These are phyloP conservation scores for Ochlodes sylvanus DNA, from an alignment of 2,888 invertebrate genomes.

Conservation along the genomic window DNA sequence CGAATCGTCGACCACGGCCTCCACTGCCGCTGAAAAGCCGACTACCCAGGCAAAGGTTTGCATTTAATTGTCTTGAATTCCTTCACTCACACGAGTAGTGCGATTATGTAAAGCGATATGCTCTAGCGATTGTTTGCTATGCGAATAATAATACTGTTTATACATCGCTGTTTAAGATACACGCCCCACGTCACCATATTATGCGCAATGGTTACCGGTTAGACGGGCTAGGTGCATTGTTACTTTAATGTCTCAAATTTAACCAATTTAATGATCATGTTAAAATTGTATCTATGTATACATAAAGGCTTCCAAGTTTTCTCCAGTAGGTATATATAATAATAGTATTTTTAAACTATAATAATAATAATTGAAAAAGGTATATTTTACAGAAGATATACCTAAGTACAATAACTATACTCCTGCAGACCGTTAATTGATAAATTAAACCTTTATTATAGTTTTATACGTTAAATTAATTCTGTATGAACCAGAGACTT, in stretches of 20 bases:
- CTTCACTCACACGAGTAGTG: slow-evolving; percentile 29
- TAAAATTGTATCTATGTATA: slow-evolving; percentile 1
- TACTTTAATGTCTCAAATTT: slow-evolving; percentile 14
- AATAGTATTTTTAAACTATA: too few relatives aligned
- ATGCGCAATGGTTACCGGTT: slow-evolving; percentile 13
- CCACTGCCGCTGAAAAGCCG: slow-evolving; percentile 62
- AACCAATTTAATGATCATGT: not conserved
- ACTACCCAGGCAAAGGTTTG: slow-evolving; percentile 68
- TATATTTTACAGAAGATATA: too few relatives aligned
- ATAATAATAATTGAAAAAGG: too few relatives aligned
- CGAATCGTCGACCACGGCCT: slow-evolving; percentile 52
- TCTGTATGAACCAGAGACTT: too few relatives aligned
- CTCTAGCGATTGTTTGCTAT: slow-evolving; percentile 51
- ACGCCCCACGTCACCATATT: slow-evolving; percentile 22
- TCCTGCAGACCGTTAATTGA: too few relatives aligned
- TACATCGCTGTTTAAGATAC: slow-evolving; percentile 42
- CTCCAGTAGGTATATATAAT: not conserved
- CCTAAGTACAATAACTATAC: too few relatives aligned
- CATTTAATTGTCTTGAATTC: slow-evolving; percentile 42
- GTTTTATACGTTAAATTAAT: too few relatives aligned
- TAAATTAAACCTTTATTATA: too few relatives aligned
- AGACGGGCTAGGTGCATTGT: slow-evolving; percentile 1
- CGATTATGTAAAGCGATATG: slow-evolving; percentile 43
- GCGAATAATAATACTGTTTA: slow-evolving; percentile 55
- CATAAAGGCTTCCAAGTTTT: not conserved